These are phyloP conservation scores for Vulpes lagopus DNA, from an alignment of 2,113 vertebrate genomes.

Conservation along the genomic window DNA sequence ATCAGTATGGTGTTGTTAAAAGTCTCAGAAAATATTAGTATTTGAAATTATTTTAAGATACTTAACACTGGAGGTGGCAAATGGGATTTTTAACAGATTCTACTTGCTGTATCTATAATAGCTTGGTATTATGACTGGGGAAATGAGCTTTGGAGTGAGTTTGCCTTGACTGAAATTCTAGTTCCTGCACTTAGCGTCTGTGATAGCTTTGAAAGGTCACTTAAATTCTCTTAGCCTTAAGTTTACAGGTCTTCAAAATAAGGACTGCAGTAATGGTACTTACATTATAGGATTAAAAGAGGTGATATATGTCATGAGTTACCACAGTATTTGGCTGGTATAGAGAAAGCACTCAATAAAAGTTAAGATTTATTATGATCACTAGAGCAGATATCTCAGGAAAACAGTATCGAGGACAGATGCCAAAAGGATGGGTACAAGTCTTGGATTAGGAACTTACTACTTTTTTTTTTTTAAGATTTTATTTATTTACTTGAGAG, in stretches of 20 bases:
- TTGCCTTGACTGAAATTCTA: slow-evolving; percentile 1
- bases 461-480: not conserved
- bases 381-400: not conserved
- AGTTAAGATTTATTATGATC: not conserved
- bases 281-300: not conserved
- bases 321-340: not conserved
- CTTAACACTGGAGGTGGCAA: not conserved
- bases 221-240: not conserved
- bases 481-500: no score
- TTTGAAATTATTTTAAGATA: slow-evolving; percentile 29
- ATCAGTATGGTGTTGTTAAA: not conserved
- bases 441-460: not conserved
- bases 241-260: not conserved
- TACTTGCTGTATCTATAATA: not conserved
- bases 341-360: not conserved
- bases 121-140: not conserved
- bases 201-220: slow-evolving; percentile 29
- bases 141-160: not conserved
- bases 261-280: not conserved
- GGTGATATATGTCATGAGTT: not conserved
- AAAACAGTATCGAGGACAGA: not conserved
- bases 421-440: not conserved
- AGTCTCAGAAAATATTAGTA: not conserved
- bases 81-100: slow-evolving; percentile 10
- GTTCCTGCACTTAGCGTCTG: not conserved